Evolutionary conservation across 2,113 vertebrate genomes (phyloP), one percentile per base, ranked within the genome.

Genomic region (Silurus meridionalis): DNA sequence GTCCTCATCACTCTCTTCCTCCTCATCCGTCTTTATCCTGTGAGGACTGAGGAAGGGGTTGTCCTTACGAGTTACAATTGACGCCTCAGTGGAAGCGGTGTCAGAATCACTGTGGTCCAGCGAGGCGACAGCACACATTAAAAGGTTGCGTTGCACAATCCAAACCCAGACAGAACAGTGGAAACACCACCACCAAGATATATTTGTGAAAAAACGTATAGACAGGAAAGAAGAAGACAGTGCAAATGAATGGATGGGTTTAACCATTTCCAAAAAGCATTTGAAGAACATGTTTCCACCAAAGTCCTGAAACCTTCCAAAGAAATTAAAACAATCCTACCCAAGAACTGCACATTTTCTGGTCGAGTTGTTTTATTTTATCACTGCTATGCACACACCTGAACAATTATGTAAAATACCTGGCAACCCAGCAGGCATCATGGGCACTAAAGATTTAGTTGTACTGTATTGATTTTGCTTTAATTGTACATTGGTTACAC

Each of bases 101-200:
- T 89, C 91, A 88, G 89, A 85, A 91, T 94, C 94, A 91, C 93
- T 94, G 88, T 82, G 93, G 57, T 75, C 63, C 64, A 83, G 17
- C 7, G 46, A 25, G 17, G 69, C 57, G 86, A 78, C 55, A 19
- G 37, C 48, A 69, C 28, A 82, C 60, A 17, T 4, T 48, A 28
- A 71, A 85, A 13, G 46, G 28, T 61, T 48, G 11, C 19, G 37
- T 71, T 55, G 80, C 80, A 88, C 89, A 87, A 46, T n/a, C 48
- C 83, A 91, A 75, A 83, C 71, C 69, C 60, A 75, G 14, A 37
- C 23, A 21, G 78, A 83, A 87, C 77, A 85, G 67, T 86, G 71
- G 19, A 21, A 72, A 83, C 58, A 78, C 80, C 75, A 87, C 78
- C 86, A 82, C 50, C 83, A 74, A 78, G 48, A 75, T 66, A 83